phyloP scores from a whole-genome alignment of 1,140 invertebrate genomes.

The Uloborus diversus region DNA sequence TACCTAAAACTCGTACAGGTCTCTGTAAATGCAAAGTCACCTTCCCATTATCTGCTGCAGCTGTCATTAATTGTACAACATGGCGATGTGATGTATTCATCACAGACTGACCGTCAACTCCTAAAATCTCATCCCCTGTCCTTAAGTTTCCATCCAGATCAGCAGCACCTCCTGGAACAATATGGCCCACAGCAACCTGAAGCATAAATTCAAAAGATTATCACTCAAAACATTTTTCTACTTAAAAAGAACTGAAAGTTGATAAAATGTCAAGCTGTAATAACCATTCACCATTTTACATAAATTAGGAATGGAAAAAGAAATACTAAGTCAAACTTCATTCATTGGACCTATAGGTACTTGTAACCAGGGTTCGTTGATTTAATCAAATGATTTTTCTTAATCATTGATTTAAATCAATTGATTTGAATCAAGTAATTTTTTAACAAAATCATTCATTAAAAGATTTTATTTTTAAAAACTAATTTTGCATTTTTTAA shows the following conservation, averaged over 20 bases:
- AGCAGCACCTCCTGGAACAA: conserved; percentile 91
- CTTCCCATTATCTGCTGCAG: conserved; percentile 79
- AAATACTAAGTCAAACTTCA: too few species aligned
- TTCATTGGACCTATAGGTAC: too few species aligned
- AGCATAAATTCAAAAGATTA: conserved; percentile 18
- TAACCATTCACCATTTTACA: too few species aligned
- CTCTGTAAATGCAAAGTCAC: conserved; percentile 74
- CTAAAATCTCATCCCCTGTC: conserved; percentile 89
- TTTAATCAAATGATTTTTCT: too few species aligned
- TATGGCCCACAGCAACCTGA: conserved; percentile 90
- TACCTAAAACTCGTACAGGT: conserved; percentile 46
- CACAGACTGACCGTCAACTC: conserved; percentile 83
- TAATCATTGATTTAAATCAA: too few species aligned
- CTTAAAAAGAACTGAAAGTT: too few species aligned
- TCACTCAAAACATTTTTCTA: not conserved
- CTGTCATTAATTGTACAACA: conserved; percentile 89
- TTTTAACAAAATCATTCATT: not conserved
- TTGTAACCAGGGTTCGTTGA: too few species aligned
- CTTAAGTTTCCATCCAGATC: conserved; percentile 85
- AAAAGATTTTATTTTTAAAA: not conserved
- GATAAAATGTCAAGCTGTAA: too few species aligned
- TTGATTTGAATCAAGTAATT: not conserved
- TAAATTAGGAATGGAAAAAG: too few species aligned
- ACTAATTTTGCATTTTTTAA: too few species aligned
- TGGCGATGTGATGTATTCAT: conserved; percentile 87